A percentile compares a stretch with the other conserved stretches of the same genome.
phyloP scores from a whole-genome alignment of 2,113 vertebrate genomes.

The Meles meles region DNA sequence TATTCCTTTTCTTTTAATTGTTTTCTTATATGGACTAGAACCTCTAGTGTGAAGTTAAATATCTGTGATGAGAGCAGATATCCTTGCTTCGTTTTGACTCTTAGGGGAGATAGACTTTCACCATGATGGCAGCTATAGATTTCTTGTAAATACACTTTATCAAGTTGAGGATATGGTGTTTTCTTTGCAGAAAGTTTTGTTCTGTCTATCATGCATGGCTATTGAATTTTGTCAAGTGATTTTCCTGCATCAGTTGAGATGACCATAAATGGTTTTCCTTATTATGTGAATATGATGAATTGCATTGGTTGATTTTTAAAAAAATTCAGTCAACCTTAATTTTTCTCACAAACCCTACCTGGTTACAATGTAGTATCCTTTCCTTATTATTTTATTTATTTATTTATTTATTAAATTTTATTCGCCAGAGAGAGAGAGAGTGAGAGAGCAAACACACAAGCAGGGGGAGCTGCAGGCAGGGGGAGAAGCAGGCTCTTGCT shows the following conservation, averaged over 20 bases:
- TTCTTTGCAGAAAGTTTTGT: not conserved
- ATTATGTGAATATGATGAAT: not conserved
- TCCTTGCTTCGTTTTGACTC: not conserved
- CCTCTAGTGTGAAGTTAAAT: not conserved
- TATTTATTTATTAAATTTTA: not conserved
- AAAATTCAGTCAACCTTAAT: not conserved
- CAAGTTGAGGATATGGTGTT: not conserved
- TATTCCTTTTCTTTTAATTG: not conserved
- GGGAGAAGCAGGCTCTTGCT: not conserved
- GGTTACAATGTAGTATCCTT: not conserved
- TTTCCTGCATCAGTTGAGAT: not conserved
- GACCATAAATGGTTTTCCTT: not conserved
- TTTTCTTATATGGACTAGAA: not conserved
- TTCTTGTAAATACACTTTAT: not conserved
- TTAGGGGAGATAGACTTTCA: not conserved
- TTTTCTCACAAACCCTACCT: not conserved
- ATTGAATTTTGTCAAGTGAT: not conserved
- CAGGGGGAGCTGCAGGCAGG: not conserved
- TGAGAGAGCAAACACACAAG: not conserved
- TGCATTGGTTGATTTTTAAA: not conserved
- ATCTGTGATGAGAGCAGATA: not conserved
- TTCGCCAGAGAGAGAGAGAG: too few species aligned
- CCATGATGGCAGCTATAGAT: not conserved
- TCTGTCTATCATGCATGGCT: not conserved
- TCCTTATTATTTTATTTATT: not conserved